Evolutionary conservation across 2,888 invertebrate species (phyloP).

Genomic region (Coenonympha glycerion): DNA sequence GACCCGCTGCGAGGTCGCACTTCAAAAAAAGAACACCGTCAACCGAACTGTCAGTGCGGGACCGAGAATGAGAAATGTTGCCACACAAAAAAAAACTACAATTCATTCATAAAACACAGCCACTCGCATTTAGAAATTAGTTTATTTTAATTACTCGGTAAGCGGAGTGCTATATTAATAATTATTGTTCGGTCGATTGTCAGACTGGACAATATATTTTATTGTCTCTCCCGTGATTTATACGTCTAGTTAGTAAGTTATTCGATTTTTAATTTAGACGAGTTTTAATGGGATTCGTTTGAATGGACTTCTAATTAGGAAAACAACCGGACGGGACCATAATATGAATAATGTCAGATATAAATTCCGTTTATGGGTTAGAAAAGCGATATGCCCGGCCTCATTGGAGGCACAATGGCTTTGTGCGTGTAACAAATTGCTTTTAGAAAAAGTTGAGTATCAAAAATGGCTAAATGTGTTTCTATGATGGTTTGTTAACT

Average conservation of each 20-base stretch:
- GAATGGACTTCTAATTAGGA: constrained; percentile 75
- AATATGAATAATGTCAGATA: constrained; percentile 72
- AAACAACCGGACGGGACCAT: constrained; percentile 59
- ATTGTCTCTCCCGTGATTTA: constrained; percentile 73
- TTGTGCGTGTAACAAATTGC: constrained; percentile 58
- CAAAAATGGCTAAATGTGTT: constrained; percentile 45
- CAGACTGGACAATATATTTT: constrained; percentile 70
- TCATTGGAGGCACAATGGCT: constrained; percentile 35
- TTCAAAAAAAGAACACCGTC: constrained; percentile 65
- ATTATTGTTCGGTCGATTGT: constrained; percentile 56
- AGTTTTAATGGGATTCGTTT: constrained; percentile 71
- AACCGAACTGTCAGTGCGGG: constrained; percentile 65
- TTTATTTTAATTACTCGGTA: constrained; percentile 73
- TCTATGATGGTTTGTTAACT: constrained; percentile 14
- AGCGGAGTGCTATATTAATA: constrained; percentile 72
- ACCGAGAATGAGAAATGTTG: constrained; percentile 69
- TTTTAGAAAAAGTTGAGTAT: constrained; percentile 53
- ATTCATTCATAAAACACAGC: constrained; percentile 67
- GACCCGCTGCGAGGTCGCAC: constrained; percentile 68
- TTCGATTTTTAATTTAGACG: constrained; percentile 74
- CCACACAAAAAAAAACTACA: constrained; percentile 51
- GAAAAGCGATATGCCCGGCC: constrained; percentile 52
- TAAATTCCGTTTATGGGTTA: constrained; percentile 68
- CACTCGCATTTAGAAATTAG: constrained; percentile 68
- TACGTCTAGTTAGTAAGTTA: constrained; percentile 75